Evolutionary conservation across 2,888 invertebrate species (phyloP), one percentile per base, ranked within the genome.

Genomic region (Thera obeliscata): DNA sequence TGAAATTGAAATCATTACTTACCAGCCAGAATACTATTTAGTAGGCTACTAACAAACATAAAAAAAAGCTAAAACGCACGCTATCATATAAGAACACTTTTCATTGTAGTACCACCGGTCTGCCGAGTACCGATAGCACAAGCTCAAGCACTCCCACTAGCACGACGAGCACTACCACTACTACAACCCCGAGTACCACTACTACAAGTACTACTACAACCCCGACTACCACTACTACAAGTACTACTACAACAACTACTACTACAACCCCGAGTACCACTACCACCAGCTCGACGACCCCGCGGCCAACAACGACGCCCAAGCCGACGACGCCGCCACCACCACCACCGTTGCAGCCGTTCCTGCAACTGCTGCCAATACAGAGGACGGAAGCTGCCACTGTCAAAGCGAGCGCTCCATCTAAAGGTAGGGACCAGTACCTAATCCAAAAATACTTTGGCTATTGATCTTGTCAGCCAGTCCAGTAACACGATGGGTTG

Each of bases 321-420:
- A 75, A 78, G 43, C 43, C 43, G 43, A 46, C 43, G 43, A 46
- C 43, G 12, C 81, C 83, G 8, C 86, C 72, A 76, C 84, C 55
- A 80, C 84, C 71, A 75, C 84, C 54, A 80, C 84, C 68, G 12
- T 59, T 71, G 69, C 84, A 83, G 33, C 91, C 93, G 11, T 93
- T 89, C 86, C 81, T 93, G 73, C 92, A 92, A 74, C 80, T 93
- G 71, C 80, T 93, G 75, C 94, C 94, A 36, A 91, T 94, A 74
- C 87, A 89, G 74, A 86, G 78, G 36, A 77, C 81, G 2, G 81
- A 82, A 11, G 77, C 83, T 3, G 74, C 80, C 43, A 81, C 81
- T 9, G 65, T 73, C 2, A 78, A 79, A 64, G 74, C 78, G 33
- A 85, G 72, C 61, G 80, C 84, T 7, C 81, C 86, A 8, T 72